These are phyloP conservation scores for Diogma glabrata DNA, from an alignment of 2,888 invertebrate species.

Conservation along the genomic window DNA sequence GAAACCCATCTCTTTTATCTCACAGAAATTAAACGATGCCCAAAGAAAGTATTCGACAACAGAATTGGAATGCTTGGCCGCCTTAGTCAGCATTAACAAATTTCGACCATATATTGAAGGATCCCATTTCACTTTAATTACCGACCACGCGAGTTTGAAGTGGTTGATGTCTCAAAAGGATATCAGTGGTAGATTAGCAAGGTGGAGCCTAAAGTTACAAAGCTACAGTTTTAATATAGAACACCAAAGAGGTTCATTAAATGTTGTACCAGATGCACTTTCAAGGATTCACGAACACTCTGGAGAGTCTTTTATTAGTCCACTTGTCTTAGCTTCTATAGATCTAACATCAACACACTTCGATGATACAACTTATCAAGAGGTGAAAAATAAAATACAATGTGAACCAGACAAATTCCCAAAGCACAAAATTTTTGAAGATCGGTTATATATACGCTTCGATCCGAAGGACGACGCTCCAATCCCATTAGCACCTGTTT, in stretches of 20 bases:
- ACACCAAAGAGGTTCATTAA: not conserved
- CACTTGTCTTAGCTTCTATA: too few species aligned
- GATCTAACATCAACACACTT: too few species aligned
- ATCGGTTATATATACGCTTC: too few species aligned
- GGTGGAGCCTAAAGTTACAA: slow-evolving; percentile 1
- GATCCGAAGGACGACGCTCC: too few species aligned
- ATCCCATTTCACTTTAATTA: not conserved
- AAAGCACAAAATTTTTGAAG: too few species aligned
- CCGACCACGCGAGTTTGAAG: not conserved
- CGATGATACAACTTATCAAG: too few species aligned
- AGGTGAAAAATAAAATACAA: too few species aligned
- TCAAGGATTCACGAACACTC: too few species aligned
- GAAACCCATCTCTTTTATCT: not conserved
- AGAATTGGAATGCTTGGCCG: not conserved
- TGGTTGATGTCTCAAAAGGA: not conserved
- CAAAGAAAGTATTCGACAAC: not conserved
- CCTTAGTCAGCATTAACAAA: not conserved
- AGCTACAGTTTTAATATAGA: not conserved
- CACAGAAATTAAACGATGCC: not conserved
- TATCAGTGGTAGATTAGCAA: not conserved
- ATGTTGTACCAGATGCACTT: not conserved
- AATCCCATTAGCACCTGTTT: too few species aligned
- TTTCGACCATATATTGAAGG: not conserved
- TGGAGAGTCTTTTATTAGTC: too few species aligned
- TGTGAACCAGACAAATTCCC: too few species aligned